phyloP scores from a whole-genome alignment of 2,888 invertebrate genomes.

The Agelastica alni region DNA sequence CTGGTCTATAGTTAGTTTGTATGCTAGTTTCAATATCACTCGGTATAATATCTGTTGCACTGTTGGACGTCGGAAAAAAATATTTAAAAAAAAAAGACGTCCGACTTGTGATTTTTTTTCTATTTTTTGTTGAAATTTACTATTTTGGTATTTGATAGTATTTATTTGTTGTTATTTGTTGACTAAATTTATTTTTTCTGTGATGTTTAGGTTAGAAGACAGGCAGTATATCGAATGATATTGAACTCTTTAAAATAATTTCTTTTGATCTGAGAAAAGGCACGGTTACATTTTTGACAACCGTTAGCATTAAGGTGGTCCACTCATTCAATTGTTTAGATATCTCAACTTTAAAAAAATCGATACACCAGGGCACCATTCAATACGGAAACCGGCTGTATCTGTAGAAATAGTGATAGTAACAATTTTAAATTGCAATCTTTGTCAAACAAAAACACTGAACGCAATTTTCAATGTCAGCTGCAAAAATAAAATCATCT shows the following conservation, averaged over 20 bases:
- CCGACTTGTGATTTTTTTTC: constrained; percentile 32
- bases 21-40: constrained; percentile 26
- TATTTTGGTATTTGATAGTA: constrained; percentile 33
- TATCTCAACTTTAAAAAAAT: too few species aligned
- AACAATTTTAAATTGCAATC: too few species aligned
- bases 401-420: too few species aligned
- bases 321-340: too few species aligned
- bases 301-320: constrained; percentile 41
- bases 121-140: constrained; percentile 32
- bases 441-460: too few species aligned
- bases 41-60: constrained; percentile 9
- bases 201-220: constrained; percentile 36
- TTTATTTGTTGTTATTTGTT: constrained; percentile 39
- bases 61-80: constrained; percentile 31
- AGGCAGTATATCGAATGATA: constrained; percentile 9
- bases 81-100: constrained; percentile 33
- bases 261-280: constrained; percentile 45
- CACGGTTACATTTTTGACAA: constrained; percentile 51
- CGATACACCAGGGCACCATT: too few species aligned
- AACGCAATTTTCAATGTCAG: too few species aligned
- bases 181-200: constrained; percentile 35
- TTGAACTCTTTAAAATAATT: constrained; percentile 30
- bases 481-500: too few species aligned
- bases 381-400: too few species aligned
- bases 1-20: constrained; percentile 30